Evolutionary conservation across 2,888 invertebrate species (phyloP), one percentile per base, ranked within the genome.

Genomic region (Thumatha senex): DNA sequence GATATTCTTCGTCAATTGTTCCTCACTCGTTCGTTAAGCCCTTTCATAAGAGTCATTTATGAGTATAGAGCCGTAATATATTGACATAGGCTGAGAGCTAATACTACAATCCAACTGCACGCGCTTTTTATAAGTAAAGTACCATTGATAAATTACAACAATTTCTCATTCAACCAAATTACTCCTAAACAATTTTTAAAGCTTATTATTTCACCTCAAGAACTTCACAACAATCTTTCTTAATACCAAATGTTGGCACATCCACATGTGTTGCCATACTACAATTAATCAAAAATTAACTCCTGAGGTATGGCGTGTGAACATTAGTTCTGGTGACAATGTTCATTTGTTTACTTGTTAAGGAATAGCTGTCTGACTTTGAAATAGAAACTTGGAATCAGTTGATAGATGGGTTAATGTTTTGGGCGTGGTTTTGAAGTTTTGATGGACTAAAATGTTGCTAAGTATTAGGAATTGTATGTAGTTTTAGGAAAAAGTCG

Each of bases 271-370:
- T 52, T 51, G 29, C 51, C 8, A 13, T 2, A 45, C 41, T 1
- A 47, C 47, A 40, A 69, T 67, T 34, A 46, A 66, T 67, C 67
- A 67, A 67, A 69, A 69, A 67, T 69, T 67, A 69, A 56, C 40
- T 13, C 43, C 44, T 46, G 43, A 38, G 39, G 45, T 35, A 29
- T 48, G 56, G 34, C 44, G 40, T 69, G 71, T 61, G 61, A 70
- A 71, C 82, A 80, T 80, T 74, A 64, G 70, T 84, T 72, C 62
- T 13, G 70, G 66, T 78, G 85, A 85, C 85, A 84, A 70, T 57
- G 31, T 43, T 62, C 82, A 82, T 82, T 84, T 73, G 72, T 78
- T 76, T 74, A 68, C 65, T 70, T 42, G 70, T 73, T 68, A 63
- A 63, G 62, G 58, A 53, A 67, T 61, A 50, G 12, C 11, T 15